These are phyloP conservation scores for Heteropelma amictum DNA, from an alignment of 2,888 invertebrate genomes.

Conservation along the genomic window DNA sequence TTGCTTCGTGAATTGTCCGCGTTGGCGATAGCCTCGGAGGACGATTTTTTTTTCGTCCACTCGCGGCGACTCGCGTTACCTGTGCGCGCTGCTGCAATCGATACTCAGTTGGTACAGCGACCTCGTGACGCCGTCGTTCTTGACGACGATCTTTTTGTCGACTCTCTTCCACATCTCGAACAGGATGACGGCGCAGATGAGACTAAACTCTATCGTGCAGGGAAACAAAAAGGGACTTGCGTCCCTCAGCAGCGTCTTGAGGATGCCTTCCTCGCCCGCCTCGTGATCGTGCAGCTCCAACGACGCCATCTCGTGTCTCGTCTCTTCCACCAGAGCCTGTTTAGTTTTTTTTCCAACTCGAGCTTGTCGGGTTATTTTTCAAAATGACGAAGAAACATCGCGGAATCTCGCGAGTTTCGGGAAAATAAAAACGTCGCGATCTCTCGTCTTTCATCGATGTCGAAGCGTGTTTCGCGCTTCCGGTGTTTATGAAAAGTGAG, in stretches of 20 bases:
- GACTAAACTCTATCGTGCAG: slow-evolving; percentile 93
- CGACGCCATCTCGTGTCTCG: slow-evolving; percentile 91
- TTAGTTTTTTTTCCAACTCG: too few species aligned
- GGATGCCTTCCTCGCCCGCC: slow-evolving; percentile 76
- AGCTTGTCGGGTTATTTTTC: background rate
- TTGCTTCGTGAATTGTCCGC: too few species aligned
- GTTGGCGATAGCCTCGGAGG: background rate
- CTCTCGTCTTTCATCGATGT: too few species aligned
- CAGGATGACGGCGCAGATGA: slow-evolving; percentile 89
- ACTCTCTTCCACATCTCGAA: slow-evolving; percentile 96
- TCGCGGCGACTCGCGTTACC: too few species aligned
- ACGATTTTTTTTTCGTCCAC: background rate
- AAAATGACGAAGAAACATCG: background rate
- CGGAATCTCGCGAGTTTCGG: too few species aligned
- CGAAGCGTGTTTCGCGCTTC: too few species aligned
- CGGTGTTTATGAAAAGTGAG: too few species aligned
- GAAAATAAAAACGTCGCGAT: too few species aligned
- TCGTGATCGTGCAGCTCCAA: slow-evolving; percentile 79
- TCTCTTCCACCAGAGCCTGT: slow-evolving; percentile 86
- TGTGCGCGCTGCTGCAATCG: slow-evolving; percentile 91
- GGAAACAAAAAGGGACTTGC: slow-evolving; percentile 93
- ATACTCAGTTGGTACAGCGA: slow-evolving; percentile 77
- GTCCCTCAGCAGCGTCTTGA: slow-evolving; percentile 80
- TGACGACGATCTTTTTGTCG: slow-evolving; percentile 80
- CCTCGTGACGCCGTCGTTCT: slow-evolving; percentile 74